phyloP scores from a whole-genome alignment of 2,888 invertebrate genomes.

The Chromoteleia sp. region DNA sequence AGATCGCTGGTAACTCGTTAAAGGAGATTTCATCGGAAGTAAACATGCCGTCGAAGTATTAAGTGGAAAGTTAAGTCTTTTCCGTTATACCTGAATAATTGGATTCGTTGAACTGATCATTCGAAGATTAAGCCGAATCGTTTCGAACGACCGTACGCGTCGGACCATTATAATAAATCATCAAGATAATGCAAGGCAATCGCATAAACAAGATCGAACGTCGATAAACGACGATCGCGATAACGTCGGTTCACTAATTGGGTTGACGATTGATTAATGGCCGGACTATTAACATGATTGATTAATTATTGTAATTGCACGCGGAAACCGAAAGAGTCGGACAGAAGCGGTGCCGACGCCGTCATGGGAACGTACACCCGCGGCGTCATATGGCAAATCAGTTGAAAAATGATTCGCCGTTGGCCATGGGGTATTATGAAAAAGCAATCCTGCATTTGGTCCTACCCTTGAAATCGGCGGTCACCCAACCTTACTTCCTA shows the following conservation, averaged over 20 bases:
- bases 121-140: neutral
- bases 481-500: slow-evolving; percentile 66
- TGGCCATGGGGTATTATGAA: slow-evolving; percentile 40
- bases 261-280: slow-evolving; percentile 36
- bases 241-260: slow-evolving; percentile 29
- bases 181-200: slow-evolving; percentile 18
- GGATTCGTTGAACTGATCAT: too few relatives aligned
- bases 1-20: too few relatives aligned
- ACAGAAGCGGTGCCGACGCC: neutral
- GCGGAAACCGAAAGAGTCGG: slow-evolving; percentile 6
- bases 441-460: slow-evolving; percentile 54
- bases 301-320: slow-evolving; percentile 56
- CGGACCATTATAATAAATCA: slow-evolving; percentile 16
- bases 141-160: too few relatives aligned
- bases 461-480: slow-evolving; percentile 58
- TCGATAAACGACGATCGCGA: slow-evolving; percentile 6
- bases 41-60: too few relatives aligned
- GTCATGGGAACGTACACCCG: slow-evolving; percentile 44
- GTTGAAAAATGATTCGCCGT: slow-evolving; percentile 60
- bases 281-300: slow-evolving; percentile 31
- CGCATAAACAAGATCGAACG: slow-evolving; percentile 26
- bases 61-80: too few relatives aligned
- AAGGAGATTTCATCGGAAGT: too few relatives aligned
- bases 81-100: too few relatives aligned
- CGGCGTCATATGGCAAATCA: slow-evolving; percentile 68